Base-by-base conservation (phyloP, 2,113 vertebrate genomes). In the Dryoscopus gambensis region DNA sequence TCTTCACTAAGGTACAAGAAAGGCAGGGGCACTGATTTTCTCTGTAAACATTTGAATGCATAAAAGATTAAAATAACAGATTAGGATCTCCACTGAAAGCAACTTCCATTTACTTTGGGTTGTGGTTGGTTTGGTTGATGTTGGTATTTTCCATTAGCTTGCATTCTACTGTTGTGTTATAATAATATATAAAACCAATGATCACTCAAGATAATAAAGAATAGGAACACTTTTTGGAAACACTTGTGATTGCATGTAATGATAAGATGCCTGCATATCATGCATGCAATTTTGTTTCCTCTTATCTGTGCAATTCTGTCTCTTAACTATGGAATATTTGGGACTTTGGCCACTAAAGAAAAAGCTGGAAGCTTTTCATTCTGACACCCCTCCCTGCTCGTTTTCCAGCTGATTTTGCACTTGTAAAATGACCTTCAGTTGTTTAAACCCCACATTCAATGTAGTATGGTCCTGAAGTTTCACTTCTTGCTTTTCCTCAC, bases 1-100 rank as follows among this genome's bases (percentile, higher is more conserved):
- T 90, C 91, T 79, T 86, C 64, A 95, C 97, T 97, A 96, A 89
- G 92, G 85, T 95, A 95, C 90, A 13, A 74, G 75, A 82, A 85
- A 95, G 44, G 56, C 33, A 84, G 87, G 33, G n/a, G 94, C 77
- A 84, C 62, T 89, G 81, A 95, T 92, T 92, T 75, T 14, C 47
- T 87, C 84, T 85, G 70, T 47, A 89, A 96, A 95, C 69, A 71
- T 37, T 63, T 93, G 56, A 59, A 84, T 87, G 30, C 91, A 65
- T 90, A 89, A 93, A 93, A 84, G 52, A 80, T 85, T 87, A 80
- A 96, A 97, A 79, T 37, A 49, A n/a, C 52, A 92, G 46, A 85
- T 85, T 75, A 80, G 44, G 42, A 95, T 55, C 62, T 79, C 25
- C 67, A 39, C 37, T 93, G 56, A n/a, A 84, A 84, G 81, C 33